Conservation (phyloP, 64 coral and sea anemone genomes). For the Pocillopora damicornis region DNA sequence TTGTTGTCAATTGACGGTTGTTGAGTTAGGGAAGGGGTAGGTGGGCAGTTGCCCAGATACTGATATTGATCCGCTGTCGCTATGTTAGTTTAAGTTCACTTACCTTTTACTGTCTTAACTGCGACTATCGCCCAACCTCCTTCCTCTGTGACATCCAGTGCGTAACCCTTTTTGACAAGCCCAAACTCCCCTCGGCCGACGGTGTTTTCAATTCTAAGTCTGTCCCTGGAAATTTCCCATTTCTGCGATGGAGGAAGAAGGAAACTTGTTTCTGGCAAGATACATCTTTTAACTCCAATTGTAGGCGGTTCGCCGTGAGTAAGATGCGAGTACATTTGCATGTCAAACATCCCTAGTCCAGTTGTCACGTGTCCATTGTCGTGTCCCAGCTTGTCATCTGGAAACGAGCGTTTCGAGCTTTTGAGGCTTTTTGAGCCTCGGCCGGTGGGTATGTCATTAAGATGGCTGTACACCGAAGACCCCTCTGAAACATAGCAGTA, state of each 20-base stretch:
- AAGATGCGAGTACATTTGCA: not conserved
- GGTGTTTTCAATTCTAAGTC: not conserved
- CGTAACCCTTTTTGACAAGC: slow-evolving; percentile 23
- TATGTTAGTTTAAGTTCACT: not conserved
- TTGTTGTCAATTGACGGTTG: no score
- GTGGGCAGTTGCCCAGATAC: no score
- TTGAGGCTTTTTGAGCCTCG: not conserved
- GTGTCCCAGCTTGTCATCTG: not conserved
- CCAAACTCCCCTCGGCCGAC: slow-evolving; percentile 22
- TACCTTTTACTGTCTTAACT: not conserved
- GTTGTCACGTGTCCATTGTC: not conserved
- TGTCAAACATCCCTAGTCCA: not conserved
- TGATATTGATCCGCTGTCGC: not conserved
- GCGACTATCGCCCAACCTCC: not conserved
- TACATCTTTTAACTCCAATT: not conserved
- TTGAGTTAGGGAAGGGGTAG: not conserved
- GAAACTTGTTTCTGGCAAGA: not conserved
- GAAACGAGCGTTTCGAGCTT: not conserved
- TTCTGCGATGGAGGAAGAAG: not conserved
- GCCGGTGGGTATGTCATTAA: not conserved
- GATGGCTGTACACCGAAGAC: not conserved
- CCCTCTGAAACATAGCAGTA: not conserved
- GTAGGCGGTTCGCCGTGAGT: not conserved
- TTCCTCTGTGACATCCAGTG: not conserved
- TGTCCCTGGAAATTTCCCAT: slow-evolving; percentile 28